A percentile compares a stretch with the other conserved stretches of the same genome.
phyloP scores from a whole-genome alignment of 2,797 vertebrate species.

The Scleropages formosus region DNA sequence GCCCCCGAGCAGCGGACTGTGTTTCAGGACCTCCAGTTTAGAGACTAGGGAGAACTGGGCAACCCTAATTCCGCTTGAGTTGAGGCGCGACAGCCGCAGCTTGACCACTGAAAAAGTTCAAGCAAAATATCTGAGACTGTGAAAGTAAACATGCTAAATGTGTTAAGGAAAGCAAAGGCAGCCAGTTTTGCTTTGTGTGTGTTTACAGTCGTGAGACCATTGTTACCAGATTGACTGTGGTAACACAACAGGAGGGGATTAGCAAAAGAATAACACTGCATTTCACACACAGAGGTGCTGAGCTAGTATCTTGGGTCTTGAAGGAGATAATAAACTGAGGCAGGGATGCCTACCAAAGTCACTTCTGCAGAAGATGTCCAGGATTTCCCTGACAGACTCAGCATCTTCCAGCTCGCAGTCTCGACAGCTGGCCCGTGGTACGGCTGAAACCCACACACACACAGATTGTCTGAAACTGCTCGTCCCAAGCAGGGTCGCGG shows the following conservation, averaged over 20 bases:
- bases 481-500: too few relatives aligned
- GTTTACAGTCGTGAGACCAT: neutral
- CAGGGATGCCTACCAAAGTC: constrained; percentile 74
- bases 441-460: constrained; percentile 53
- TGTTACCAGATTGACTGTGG: neutral
- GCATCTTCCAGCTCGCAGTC: constrained; percentile 79
- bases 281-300: neutral
- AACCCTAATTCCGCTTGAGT: constrained; percentile 62
- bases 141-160: neutral
- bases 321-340: neutral
- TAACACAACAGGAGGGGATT: neutral
- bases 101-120: constrained; percentile 67
- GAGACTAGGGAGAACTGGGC: constrained; percentile 73
- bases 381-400: constrained; percentile 67
- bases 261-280: neutral
- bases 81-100: constrained; percentile 71
- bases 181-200: neutral
- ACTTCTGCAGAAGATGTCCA: constrained; percentile 75
- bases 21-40: constrained; percentile 76
- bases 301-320: too few relatives aligned
- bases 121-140: neutral
- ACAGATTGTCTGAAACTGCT: too few relatives aligned
- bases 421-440: constrained; percentile 76
- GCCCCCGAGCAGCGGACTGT: constrained; percentile 67
- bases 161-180: neutral